phyloP scores from a whole-genome alignment of 2,888 invertebrate genomes.

The Sarcophaga caerulescens region DNA sequence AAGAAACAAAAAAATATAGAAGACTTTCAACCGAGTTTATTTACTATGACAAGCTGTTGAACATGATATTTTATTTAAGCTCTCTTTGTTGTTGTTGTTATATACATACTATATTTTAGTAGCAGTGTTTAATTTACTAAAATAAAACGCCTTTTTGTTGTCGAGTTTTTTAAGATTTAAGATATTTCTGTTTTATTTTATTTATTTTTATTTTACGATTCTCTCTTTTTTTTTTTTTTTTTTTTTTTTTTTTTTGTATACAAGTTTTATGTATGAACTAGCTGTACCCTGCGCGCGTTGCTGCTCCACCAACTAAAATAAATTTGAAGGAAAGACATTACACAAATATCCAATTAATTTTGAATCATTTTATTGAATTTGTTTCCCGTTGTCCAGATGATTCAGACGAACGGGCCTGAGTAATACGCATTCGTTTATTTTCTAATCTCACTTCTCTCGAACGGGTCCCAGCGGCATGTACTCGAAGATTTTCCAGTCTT shows the following conservation, averaged over 20 bases:
- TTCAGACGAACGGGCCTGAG: too few species aligned
- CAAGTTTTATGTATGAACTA: not conserved
- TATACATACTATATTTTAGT: not conserved
- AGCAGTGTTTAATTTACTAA: not conserved
- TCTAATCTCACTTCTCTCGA: too few species aligned
- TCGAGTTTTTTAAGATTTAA: constrained; percentile 23
- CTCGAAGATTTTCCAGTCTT: too few species aligned
- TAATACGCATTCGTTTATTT: too few species aligned
- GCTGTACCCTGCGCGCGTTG: too few species aligned
- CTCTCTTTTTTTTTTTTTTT: not conserved
- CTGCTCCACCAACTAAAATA: too few species aligned
- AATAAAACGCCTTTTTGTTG: constrained; percentile 29
- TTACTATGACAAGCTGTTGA: constrained; percentile 11
- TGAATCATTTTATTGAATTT: too few species aligned
- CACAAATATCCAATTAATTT: too few species aligned
- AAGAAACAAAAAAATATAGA: too few species aligned
- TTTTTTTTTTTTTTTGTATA: not conserved
- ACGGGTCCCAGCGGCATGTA: too few species aligned
- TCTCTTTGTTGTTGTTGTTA: not conserved
- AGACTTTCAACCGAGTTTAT: not conserved
- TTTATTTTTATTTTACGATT: not conserved
- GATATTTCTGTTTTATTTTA: not conserved
- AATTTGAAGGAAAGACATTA: too few species aligned
- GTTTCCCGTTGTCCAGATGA: too few species aligned
- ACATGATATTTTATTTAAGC: constrained; percentile 10